Base-by-base conservation (phyloP, 35 echinoderm and acorn worm genomes). In the Holothuria glaberrima region DNA sequence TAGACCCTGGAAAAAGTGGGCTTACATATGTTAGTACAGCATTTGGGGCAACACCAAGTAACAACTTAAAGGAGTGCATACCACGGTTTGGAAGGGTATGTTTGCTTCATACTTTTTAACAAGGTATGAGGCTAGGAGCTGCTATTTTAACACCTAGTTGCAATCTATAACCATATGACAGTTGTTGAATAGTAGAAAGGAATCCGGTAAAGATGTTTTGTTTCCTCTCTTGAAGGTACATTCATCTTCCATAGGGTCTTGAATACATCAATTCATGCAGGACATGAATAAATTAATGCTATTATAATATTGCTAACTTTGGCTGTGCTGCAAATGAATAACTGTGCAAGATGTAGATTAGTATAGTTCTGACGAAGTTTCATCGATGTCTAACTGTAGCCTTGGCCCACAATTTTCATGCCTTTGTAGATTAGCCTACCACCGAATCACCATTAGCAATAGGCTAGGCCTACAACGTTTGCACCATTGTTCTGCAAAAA, bases 221-320 rank as follows among this genome's bases (percentile, higher is more conserved):
- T 78, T 78, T 78, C 38, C 33, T 78, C 74, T 22, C 33, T 78
- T 78, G 74, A 78, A 35, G 74, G 74, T 78, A 78, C 31, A 78
- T 78, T 78, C n/a, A 36, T 78, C n/a, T 68, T 21, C 64, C 74
- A 45, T 78, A 9, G 22, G 0, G 46, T 78, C 36, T 52, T 78
- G 33, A n/a, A 52, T 78, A 45, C 36, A 78, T 5, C 74, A 78
- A 41, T n/a, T 78, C 46, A 52, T 78, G 46, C 46, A 78, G 36
- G 38, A 45, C 46, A 24, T 78, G 31, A 36, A 78, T 78, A 78
- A 78, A n/a, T n/a, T n/a, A n/a, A 78, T 6, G 33, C 38, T 45
- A 78, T 52, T 25, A 78, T 30, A 78, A 78, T 78, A 52, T 78
- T 78, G n/a, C 74, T 78, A 0, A 78, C 46, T 78, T 6, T 78